Percentiles rank a stretch among this genome's conserved stretches.
Evolutionary conservation across 2,888 invertebrate genomes (phyloP).

Genomic region (Pseudococcus longispinus): DNA sequence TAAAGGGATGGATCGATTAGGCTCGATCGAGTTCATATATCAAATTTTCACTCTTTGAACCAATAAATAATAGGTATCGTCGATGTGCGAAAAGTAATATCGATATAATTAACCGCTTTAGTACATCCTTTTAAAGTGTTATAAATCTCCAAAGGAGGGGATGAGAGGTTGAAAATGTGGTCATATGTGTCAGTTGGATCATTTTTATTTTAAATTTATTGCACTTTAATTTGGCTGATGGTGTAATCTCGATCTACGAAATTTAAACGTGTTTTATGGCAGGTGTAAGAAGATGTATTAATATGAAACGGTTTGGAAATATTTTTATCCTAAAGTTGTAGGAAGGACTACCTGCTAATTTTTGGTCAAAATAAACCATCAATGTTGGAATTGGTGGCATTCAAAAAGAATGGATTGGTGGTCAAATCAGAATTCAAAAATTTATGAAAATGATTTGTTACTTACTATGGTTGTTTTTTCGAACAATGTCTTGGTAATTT

Average conservation of each 20-base stretch:
- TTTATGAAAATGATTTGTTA: too few species aligned
- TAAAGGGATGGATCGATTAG: background rate
- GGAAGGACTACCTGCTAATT: too few species aligned
- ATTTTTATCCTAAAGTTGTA: too few species aligned
- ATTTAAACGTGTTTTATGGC: background rate
- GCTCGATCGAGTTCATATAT: background rate
- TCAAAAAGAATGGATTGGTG: too few species aligned
- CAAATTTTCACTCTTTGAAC: background rate
- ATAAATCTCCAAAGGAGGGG: too few species aligned
- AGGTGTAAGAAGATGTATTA: background rate
- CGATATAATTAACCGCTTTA: background rate
- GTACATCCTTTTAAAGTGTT: background rate
- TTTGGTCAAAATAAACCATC: too few species aligned
- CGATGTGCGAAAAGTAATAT: slow-evolving; percentile 4
- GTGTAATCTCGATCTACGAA: background rate
- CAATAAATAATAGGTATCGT: background rate
- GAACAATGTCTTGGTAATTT: too few species aligned
- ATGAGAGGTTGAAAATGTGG: background rate
- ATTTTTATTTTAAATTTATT: background rate
- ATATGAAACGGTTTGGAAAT: too few species aligned
- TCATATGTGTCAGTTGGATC: background rate
- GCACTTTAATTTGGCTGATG: background rate
- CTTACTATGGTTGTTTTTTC: too few species aligned
- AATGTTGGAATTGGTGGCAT: too few species aligned
- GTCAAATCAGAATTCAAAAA: too few species aligned